A percentile compares a stretch with the other conserved stretches of the same genome.
Conservation (phyloP, 37 sponge, comb jelly and placozoan genomes). For the Oopsacas minuta region DNA sequence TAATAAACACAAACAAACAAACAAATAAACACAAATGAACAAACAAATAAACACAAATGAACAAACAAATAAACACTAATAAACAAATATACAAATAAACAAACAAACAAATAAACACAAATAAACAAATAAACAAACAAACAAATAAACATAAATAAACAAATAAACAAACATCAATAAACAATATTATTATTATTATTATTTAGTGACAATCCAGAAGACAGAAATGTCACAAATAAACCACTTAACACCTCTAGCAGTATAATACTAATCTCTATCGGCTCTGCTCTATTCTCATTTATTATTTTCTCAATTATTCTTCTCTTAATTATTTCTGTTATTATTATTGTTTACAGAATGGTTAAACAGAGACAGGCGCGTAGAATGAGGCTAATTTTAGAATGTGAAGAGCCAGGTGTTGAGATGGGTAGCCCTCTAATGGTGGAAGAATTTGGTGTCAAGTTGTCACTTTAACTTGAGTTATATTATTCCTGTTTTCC, state of each 20-base stretch:
- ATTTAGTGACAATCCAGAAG: too few species aligned
- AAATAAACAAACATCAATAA: too few species aligned
- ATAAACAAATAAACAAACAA: neutral
- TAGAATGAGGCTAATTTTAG: neutral
- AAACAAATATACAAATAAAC: neutral
- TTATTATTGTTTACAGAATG: neutral
- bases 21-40: neutral
- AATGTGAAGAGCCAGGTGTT: neutral
- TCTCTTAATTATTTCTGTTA: neutral
- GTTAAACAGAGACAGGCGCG: neutral
- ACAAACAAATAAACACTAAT: neutral
- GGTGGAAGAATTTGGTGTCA: constrained; percentile 4
- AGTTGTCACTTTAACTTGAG: neutral
- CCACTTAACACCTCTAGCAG: too few species aligned
- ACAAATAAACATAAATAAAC: neutral
- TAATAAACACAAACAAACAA: neutral
- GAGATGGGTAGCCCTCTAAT: neutral
- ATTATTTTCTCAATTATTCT: neutral
- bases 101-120: neutral
- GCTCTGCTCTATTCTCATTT: neutral
- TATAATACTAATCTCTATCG: neutral
- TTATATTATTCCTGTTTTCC: too few species aligned
- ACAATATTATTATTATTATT: too few species aligned
- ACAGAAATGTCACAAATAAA: too few species aligned
- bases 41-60: neutral